Base-by-base conservation (phyloP, 2,888 invertebrate species). In the Steinernema scapterisci region DNA sequence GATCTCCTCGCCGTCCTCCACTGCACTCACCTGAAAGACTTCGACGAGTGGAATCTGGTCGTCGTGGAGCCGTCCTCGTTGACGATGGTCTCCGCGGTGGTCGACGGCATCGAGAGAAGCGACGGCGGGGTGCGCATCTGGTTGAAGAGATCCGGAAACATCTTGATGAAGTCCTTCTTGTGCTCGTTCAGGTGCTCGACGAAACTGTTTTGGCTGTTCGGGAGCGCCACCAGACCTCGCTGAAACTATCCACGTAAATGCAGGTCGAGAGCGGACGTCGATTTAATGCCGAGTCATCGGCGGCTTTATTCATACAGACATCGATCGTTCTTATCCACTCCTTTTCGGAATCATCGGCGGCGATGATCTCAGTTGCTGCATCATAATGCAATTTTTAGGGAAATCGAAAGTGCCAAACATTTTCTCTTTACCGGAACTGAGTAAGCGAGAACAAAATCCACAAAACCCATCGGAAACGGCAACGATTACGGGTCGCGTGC, bases 31-130 rank as follows among this genome's bases (percentile, higher is more conserved):
- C 82, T 83, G 56, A 77, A 79, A 38, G 76, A 75, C 63, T 87
- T 85, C 48, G 84, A 84, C 23, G 81, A 82, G 70, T 82, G 78
- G 11, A 79, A 81, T 31, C 81, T 72, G 21, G 83, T 85, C 6
- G 84, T 85, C 38, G 81, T 84, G 11, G 83, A 79, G 19, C 87
- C 87, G 71, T 87, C 87, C 3, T 83, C 78, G 75, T 87, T 86
- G 43, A 78, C 75, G 27, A 86, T 80, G 16, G 82, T 78, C 73
- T 86, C 85, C 44, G 81, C 81, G 11, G 71, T 54, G 0, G 83
- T 83, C 16, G 81, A 77, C 3, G 82, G 77, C 43, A 71, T 56
- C 25, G 45, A 19, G 44, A 79, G 81, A 56, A 81, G 70, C 25
- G 75, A 75, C 19, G 81, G 80, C 7, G 83, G 79, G 0, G 84